phyloP scores from a whole-genome alignment of 2,888 invertebrate genomes.

The Rhamphomyia laevipes region DNA sequence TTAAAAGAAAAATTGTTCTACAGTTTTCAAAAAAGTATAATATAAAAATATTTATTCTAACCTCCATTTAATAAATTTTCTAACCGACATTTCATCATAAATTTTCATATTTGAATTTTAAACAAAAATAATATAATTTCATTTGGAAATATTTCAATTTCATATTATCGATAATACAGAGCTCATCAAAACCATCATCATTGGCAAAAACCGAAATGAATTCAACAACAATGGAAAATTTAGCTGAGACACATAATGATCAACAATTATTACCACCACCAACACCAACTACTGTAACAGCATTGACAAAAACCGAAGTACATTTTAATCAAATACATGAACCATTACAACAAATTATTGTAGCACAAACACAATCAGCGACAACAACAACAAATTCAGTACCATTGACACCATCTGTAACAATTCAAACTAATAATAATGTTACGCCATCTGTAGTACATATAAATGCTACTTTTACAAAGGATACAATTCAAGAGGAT shows the following conservation, averaged over 20 bases:
- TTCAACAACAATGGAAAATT: constrained; percentile 25
- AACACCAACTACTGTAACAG: constrained; percentile 13
- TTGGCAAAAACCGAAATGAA: constrained; percentile 21
- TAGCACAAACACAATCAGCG: not conserved
- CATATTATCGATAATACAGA: constrained; percentile 13
- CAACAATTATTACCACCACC: constrained; percentile 18
- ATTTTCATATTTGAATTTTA: no score
- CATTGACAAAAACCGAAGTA: constrained; percentile 12
- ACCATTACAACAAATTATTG: constrained; percentile 8
- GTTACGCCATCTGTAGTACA: not conserved
- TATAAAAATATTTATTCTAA: no score
- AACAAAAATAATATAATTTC: not conserved
- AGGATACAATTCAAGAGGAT: constrained; percentile 36
- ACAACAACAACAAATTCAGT: not conserved
- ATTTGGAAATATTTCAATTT: not conserved
- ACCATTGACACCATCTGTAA: not conserved
- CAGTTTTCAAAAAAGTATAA: no score
- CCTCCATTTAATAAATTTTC: no score
- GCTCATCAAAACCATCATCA: constrained; percentile 23
- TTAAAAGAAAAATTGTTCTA: no score
- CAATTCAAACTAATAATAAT: no score
- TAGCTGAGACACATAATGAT: constrained; percentile 23
- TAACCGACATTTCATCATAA: no score
- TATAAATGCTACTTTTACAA: constrained; percentile 1
- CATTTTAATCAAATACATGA: constrained; percentile 12